Evolutionary conservation across 2,888 invertebrate genomes (phyloP).

Genomic region (Scaptomyza cyrtandrae): DNA sequence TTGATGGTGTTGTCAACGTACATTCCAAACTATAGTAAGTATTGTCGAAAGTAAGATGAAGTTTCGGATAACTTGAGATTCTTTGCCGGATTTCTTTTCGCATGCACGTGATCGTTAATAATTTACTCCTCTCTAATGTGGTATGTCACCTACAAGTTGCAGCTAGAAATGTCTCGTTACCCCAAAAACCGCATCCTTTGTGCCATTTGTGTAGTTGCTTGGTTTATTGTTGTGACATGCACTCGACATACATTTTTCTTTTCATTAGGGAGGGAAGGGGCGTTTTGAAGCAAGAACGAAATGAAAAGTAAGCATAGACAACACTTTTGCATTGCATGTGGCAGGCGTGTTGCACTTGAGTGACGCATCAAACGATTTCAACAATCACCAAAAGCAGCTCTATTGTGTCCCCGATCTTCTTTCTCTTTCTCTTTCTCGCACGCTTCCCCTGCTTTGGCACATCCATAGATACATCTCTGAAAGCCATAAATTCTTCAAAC

Average conservation of each 20-base stretch:
- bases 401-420: conserved; percentile 20
- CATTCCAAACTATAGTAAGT: too few species aligned
- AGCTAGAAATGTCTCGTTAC: too few species aligned
- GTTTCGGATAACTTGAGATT: too few species aligned
- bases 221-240: conserved; percentile 41
- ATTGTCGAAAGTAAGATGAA: too few species aligned
- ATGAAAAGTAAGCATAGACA: conserved; percentile 47
- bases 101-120: neutral
- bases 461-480: conserved; percentile 79
- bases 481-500: conserved; percentile 81
- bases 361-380: conserved; percentile 22
- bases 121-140: neutral
- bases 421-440: neutral
- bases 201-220: conserved; percentile 29
- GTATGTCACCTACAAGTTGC: neutral
- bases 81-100: neutral
- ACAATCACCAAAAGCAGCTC: conserved; percentile 9
- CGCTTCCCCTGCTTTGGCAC: conserved; percentile 28
- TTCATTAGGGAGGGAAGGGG: conserved; percentile 1
- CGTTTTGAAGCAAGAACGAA: conserved; percentile 27
- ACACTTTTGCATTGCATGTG: conserved; percentile 49
- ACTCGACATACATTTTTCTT: conserved; percentile 71
- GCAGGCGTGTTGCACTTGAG: conserved; percentile 54
- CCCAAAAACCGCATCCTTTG: neutral
- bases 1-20: too few species aligned